A percentile compares a stretch with the other conserved stretches of the same genome.
phyloP scores from a whole-genome alignment of 2,113 vertebrate genomes.

The Columba janthina region DNA sequence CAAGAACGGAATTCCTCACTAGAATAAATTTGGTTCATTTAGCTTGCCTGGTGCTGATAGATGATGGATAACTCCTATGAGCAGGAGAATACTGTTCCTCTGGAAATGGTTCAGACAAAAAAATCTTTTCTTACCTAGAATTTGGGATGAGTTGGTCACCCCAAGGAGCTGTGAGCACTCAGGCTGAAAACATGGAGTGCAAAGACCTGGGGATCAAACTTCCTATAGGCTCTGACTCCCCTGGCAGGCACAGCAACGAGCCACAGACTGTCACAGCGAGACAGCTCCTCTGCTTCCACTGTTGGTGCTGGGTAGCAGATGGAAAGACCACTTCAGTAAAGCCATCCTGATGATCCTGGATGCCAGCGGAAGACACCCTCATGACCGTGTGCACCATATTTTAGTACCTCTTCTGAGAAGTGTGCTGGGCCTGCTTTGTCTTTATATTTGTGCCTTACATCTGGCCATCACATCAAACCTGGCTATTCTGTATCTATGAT shows the following conservation, averaged over 20 bases:
- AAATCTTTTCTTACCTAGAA: background rate
- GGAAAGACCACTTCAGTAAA: background rate
- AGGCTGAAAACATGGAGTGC: fast-evolving
- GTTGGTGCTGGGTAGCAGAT: background rate
- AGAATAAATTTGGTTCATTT: background rate
- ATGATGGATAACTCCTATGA: background rate
- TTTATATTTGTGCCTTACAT: background rate
- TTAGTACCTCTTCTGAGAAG: background rate
- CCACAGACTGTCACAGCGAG: background rate
- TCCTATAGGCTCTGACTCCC: background rate
- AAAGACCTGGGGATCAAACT: background rate
- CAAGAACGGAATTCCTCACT: background rate
- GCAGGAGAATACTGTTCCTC: background rate
- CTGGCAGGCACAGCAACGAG: background rate
- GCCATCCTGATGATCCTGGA: background rate
- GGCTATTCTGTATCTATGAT: background rate
- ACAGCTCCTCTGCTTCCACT: background rate
- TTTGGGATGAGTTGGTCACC: background rate
- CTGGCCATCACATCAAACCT: background rate
- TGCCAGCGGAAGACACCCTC: background rate
- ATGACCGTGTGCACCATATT: background rate
- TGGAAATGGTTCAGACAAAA: background rate
- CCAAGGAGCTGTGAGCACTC: background rate
- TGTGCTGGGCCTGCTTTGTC: background rate
- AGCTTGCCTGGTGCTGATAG: background rate